phyloP scores from a whole-genome alignment of 2,113 vertebrate species.

The Gobius niger region DNA sequence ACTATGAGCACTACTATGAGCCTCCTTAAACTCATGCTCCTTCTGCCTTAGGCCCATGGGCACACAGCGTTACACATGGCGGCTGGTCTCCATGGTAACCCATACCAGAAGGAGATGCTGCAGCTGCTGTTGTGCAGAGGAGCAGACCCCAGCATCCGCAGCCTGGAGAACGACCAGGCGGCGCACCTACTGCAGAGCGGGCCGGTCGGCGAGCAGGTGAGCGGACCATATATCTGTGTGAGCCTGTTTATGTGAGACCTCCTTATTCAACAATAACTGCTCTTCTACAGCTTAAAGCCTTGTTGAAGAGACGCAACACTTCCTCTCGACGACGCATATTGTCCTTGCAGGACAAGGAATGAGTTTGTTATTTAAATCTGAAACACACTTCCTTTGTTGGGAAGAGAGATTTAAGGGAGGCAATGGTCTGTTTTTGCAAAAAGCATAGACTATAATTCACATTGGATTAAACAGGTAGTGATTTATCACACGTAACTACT shows the following conservation, averaged over 20 bases:
- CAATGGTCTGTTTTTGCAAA: slow-evolving; percentile 14
- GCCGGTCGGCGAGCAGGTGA: slow-evolving; percentile 81
- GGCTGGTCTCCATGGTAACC: slow-evolving; percentile 82
- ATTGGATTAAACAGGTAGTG: slow-evolving; percentile 37
- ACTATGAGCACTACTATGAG: neutral
- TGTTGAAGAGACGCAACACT: slow-evolving; percentile 84
- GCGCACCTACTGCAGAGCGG: slow-evolving; percentile 85
- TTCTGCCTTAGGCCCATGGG: slow-evolving; percentile 81
- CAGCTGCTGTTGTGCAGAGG: slow-evolving; percentile 79
- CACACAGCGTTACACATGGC: slow-evolving; percentile 94
- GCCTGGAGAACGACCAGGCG: slow-evolving; percentile 89
- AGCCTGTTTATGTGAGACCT: neutral
- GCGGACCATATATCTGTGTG: neutral
- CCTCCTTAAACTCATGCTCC: slow-evolving; percentile 9
- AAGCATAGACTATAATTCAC: slow-evolving; percentile 30
- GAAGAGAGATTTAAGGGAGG: slow-evolving; percentile 51
- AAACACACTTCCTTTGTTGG: slow-evolving; percentile 46
- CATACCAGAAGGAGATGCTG: slow-evolving; percentile 81
- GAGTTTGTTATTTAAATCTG: slow-evolving; percentile 61
- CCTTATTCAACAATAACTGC: slow-evolving; percentile 3
- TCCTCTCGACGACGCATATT: slow-evolving; percentile 76
- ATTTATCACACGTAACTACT: slow-evolving; percentile 20
- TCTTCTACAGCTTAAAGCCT: slow-evolving; percentile 80
- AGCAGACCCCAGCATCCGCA: slow-evolving; percentile 85
- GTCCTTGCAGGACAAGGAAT: slow-evolving; percentile 82